Conservation (phyloP, 2,888 invertebrate species). For the Aphidoletes aphidimyza region DNA sequence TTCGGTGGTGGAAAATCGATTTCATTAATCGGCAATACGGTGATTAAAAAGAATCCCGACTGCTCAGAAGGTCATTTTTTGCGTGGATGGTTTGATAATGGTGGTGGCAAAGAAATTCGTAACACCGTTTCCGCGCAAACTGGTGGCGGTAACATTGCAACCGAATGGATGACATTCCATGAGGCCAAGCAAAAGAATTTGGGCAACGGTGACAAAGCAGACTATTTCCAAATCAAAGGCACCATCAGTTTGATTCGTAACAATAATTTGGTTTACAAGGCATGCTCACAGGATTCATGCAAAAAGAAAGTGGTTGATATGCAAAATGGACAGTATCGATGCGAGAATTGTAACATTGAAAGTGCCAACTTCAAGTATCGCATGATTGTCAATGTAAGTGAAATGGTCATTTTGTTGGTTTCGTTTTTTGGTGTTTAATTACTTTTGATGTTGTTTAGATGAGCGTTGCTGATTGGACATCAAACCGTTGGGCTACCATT, state of each 20-base stretch:
- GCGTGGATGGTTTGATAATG: slow-evolving; percentile 91
- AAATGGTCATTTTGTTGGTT: background rate
- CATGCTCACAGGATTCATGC: slow-evolving; percentile 89
- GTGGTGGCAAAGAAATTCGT: slow-evolving; percentile 73
- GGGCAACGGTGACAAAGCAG: slow-evolving; percentile 80
- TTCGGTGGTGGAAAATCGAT: slow-evolving; percentile 85
- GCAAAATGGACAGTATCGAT: slow-evolving; percentile 87
- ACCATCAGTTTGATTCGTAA: slow-evolving; percentile 80
- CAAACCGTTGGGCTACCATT: slow-evolving; percentile 89
- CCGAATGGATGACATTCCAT: slow-evolving; percentile 80
- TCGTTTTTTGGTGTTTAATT: slow-evolving; percentile 4
- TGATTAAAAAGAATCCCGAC: slow-evolving; percentile 87
- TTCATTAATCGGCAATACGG: slow-evolving; percentile 71
- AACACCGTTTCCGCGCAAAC: slow-evolving; percentile 75
- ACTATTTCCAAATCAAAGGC: slow-evolving; percentile 83
- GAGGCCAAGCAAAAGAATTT: slow-evolving; percentile 79
- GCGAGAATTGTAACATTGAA: slow-evolving; percentile 93
- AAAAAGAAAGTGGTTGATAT: slow-evolving; percentile 95
- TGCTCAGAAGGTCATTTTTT: slow-evolving; percentile 85
- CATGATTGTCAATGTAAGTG: slow-evolving; percentile 79
- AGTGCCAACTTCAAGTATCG: slow-evolving; percentile 88
- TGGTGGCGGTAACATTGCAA: slow-evolving; percentile 68
- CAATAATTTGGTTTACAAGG: slow-evolving; percentile 89
- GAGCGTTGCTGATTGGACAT: slow-evolving; percentile 87
- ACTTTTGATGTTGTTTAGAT: slow-evolving; percentile 69